Conservation (phyloP, 2,797 vertebrate genomes). For the Labeo calbasu region DNA sequence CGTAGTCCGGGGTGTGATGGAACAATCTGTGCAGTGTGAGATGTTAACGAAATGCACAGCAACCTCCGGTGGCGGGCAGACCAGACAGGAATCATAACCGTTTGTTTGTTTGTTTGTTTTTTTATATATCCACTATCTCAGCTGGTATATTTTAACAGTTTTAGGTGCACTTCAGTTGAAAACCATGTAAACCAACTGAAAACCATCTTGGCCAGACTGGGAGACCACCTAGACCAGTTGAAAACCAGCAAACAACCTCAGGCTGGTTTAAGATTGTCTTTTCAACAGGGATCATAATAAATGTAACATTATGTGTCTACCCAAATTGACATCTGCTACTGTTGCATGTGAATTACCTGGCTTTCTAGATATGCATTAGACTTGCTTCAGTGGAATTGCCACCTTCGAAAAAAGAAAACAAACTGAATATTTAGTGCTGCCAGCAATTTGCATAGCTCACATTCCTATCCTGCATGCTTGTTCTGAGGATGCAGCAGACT, state of each 20-base stretch:
- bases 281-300: background rate
- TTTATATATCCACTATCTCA: no score
- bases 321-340: background rate
- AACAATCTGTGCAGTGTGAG: no score
- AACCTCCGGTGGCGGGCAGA: no score
- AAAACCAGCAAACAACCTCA: background rate
- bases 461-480: background rate
- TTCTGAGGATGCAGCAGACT: background rate
- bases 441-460: background rate
- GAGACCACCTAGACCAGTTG: background rate
- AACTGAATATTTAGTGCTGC: background rate
- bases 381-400: background rate
- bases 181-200: background rate
- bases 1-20: no score
- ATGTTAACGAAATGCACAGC: no score
- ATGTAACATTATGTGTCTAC: background rate
- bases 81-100: no score
- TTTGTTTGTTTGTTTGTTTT: no score
- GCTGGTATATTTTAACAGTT: no score
- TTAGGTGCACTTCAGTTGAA: no score
- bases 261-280: background rate
- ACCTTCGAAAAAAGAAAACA: background rate
- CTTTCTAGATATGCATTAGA: background rate
- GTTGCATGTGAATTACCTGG: background rate
- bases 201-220: background rate